Evolutionary conservation across 2,797 vertebrate genomes (phyloP), one percentile per base, ranked within the genome.

Genomic region (Epinephelus awoara): DNA sequence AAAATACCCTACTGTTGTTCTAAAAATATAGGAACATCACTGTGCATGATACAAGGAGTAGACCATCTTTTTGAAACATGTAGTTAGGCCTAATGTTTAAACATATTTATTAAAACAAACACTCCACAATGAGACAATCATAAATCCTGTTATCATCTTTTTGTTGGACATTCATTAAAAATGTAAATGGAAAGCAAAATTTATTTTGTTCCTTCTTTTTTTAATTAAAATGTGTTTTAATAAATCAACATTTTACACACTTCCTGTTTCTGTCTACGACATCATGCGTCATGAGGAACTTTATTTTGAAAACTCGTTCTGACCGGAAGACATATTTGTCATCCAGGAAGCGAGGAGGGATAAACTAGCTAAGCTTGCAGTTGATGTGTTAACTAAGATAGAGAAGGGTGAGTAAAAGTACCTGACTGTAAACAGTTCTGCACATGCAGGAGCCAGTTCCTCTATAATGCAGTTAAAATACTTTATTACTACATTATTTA

Each of bases 381-480:
- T 91, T 85, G 4, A 90, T 86, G 85, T 79, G 67, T 67, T 80
- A 67, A 67, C 62, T 44, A 55, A 66, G 21, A 68, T 23, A 74
- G 3, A 73, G 40, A 83, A 72, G 21, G 88, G 90, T 93, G 55
- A 90, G 91, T 87, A 50, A 47, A 74, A 11, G 2, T n/a, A 7
- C 9, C 4, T 34, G 47, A 49, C 0, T 71, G 18, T 61, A 3
- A 34, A 19, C 6, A 21, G 13, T 23, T 4, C 14, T 2, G 8
- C 5, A 55, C 7, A 19, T 1, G 0, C 1, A 17, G 3, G 4
- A 51, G 6, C 50, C 2, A 55, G 5, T 19, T 0, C 1, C 3
- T 44, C 1, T 14, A n/a, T 1, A 14, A 7, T 50, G 1, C 40
- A 2, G 40, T 23, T 38, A 5, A 9, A 52, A 4, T 42, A 18